Base-by-base conservation (phyloP, 2,113 vertebrate genomes). In the Hyperoodon ampullatus region DNA sequence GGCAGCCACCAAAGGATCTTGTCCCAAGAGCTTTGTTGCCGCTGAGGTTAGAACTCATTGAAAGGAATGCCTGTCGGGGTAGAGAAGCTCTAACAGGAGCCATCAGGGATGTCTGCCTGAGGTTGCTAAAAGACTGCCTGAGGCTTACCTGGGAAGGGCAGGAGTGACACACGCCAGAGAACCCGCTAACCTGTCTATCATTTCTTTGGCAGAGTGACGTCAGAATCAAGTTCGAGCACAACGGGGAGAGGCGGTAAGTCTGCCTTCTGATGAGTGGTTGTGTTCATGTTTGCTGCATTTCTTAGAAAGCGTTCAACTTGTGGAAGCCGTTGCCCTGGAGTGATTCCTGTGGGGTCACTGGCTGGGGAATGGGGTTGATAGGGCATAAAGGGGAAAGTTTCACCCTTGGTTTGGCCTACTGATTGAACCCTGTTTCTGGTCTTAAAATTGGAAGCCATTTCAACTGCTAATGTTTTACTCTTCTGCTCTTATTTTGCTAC, bases 221-320 rank as follows among this genome's bases (percentile, higher is more conserved):
- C 96, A 99, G 99, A 98, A 99, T 99, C 92, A 99, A 99, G 98
- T 99, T 99, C 98, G 99, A 99, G 96, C 99, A 99, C 97, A 99
- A 99, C 0, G 99, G 99, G 90, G 99, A 99, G 97, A 99, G 99
- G 93, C 98, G 99, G 99, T 99, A 95, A 99, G 99, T 98, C 16
- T 95, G 89, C 55, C 53, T 97, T 86, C n/a, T 84, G 24, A 93
- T 84, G 33, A 0, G 10, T 95, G 2, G 16, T 53, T 93, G 10
- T 86, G 58, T 95, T 90, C 16, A 3, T 2, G 13, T 88, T 24
- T 92, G 74, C 23, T 44, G 35, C 68, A 81, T 65, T 85, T 93
- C 74, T 92, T 65, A 83, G 66, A 89, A 86, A 94, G 35, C 33
- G n/a, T 53, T 12, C 1, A 63, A 30, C 26, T 55, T 60, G 11